These are phyloP conservation scores for Clarias platycephalus DNA, from an alignment of 2,797 vertebrate genomes.

Conservation along the genomic window DNA sequence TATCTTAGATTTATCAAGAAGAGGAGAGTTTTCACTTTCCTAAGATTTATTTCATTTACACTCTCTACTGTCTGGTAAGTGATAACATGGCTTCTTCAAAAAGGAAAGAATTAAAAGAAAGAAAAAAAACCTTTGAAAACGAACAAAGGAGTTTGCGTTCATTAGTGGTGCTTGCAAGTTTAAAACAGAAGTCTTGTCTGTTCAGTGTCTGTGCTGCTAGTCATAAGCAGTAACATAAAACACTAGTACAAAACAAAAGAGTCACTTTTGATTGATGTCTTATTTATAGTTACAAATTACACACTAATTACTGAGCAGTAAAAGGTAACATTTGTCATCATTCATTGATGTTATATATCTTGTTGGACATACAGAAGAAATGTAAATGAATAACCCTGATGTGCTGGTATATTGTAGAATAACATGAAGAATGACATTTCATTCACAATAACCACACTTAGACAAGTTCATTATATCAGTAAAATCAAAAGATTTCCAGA, in stretches of 20 bases:
- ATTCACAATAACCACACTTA: not conserved
- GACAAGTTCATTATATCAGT: not conserved
- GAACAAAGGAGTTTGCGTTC: not conserved
- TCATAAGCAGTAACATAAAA: not conserved
- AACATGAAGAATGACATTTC: not conserved
- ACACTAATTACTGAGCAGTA: not conserved
- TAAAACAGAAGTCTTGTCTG: not conserved
- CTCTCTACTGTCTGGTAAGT: not conserved
- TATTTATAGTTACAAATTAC: not conserved
- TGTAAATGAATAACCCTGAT: not conserved
- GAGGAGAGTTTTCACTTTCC: not conserved
- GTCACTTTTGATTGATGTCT: not conserved
- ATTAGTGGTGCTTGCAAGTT: not conserved
- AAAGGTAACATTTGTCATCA: not conserved
- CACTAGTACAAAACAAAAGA: not conserved
- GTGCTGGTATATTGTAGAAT: not conserved
- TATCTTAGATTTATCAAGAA: not conserved
- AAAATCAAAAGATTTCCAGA: slow-evolving; percentile 4
- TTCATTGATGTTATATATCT: not conserved
- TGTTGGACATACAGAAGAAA: not conserved
- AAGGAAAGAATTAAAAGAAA: not conserved
- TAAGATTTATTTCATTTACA: not conserved
- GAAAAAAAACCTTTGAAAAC: not conserved
- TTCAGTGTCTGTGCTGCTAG: not conserved
- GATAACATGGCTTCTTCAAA: not conserved